Evolutionary conservation across 1,140 invertebrate species (phyloP).

Genomic region (Aphidius gifuensis): DNA sequence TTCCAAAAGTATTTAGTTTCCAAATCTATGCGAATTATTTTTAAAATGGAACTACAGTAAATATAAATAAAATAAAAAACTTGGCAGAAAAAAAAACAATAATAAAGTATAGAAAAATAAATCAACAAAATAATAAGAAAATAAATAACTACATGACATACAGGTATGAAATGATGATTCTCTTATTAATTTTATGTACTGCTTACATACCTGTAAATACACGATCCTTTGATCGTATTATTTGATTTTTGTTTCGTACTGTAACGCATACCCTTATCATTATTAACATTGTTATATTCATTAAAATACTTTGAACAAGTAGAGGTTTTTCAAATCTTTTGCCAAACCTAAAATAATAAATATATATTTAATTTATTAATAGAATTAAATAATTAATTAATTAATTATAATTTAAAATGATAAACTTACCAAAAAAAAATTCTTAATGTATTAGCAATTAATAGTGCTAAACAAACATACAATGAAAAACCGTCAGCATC

Average conservation of each 20-base stretch:
- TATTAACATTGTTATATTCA: conserved; percentile 94
- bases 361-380: too few relatives aligned
- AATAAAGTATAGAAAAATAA: conserved; percentile 9
- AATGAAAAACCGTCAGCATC: conserved; percentile 95
- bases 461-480: conserved; percentile 90
- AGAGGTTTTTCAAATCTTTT: conserved; percentile 93
- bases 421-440: conserved; percentile 91
- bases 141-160: not conserved
- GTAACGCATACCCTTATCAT: conserved; percentile 94
- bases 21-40: conserved; percentile 69
- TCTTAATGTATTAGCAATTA: conserved; percentile 93
- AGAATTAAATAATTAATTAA: conserved; percentile 32
- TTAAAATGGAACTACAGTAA: conserved; percentile 21
- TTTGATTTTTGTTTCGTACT: conserved; percentile 80
- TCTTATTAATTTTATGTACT: not conserved
- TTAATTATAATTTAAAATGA: conserved; percentile 24
- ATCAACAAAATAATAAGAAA: conserved; percentile 4
- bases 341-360: conserved; percentile 78
- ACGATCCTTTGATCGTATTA: conserved; percentile 71
- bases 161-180: not conserved
- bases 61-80: conserved; percentile 12
- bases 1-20: conserved; percentile 93
- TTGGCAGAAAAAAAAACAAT: conserved; percentile 11
- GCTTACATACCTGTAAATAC: conserved; percentile 76
- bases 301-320: conserved; percentile 93